Conservation (phyloP, 1,140 invertebrate genomes). For the Octopus sinensis region DNA sequence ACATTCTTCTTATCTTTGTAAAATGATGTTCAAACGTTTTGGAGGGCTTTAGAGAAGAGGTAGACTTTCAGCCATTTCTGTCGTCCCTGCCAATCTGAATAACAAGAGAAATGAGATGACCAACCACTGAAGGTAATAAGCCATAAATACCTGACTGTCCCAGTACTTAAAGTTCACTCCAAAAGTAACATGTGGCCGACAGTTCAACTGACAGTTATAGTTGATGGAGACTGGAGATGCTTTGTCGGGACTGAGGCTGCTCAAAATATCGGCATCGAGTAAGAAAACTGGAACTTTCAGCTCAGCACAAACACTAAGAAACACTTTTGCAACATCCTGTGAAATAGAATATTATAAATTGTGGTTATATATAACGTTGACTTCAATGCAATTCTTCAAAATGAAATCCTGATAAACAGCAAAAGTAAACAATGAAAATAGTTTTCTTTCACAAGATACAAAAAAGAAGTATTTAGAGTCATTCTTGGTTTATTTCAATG, state of each 20-base stretch:
- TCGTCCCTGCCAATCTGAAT: not conserved
- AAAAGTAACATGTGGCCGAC: not conserved
- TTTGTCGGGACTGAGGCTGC: not conserved
- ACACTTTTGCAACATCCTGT: constrained; percentile 7
- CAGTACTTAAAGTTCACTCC: not conserved
- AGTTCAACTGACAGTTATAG: not conserved
- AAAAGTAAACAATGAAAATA: not conserved
- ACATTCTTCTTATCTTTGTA: too few species aligned
- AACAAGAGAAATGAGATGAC: not conserved
- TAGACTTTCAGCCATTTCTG: not conserved
- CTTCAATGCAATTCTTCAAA: not conserved
- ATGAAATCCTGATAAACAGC: not conserved
- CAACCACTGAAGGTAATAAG: not conserved
- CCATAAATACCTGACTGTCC: not conserved
- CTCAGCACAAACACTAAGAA: constrained; percentile 4
- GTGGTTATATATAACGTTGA: not conserved
- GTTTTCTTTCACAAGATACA: not conserved
- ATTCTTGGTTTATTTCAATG: too few species aligned
- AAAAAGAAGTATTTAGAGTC: not conserved
- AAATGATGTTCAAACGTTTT: too few species aligned
- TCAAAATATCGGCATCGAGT: constrained; percentile 17
- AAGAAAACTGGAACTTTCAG: constrained; percentile 3
- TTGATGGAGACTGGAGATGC: not conserved
- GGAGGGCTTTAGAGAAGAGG: not conserved
- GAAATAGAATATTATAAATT: not conserved